Percentiles rank a stretch among this genome's conserved stretches.
phyloP scores from a whole-genome alignment of 2,797 vertebrate genomes.

The Botia almorhae region DNA sequence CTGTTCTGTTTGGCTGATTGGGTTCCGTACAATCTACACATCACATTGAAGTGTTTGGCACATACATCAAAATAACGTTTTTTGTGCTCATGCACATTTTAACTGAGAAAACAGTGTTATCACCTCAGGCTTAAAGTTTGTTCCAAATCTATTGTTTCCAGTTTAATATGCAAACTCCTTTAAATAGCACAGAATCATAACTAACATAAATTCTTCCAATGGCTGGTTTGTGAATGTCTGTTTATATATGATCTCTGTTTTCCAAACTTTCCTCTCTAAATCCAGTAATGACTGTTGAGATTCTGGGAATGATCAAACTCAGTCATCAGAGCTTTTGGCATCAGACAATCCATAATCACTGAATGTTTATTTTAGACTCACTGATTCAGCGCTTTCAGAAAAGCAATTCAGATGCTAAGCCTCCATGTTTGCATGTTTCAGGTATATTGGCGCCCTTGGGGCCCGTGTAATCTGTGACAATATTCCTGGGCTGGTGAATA shows the following conservation, averaged over 20 bases:
- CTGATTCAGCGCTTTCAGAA: conserved; percentile 27
- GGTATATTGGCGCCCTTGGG: conserved; percentile 96
- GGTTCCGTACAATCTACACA: background rate
- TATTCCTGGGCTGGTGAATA: conserved; percentile 95
- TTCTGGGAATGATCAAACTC: conserved; percentile 34
- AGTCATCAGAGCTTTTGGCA: conserved; percentile 28
- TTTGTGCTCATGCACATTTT: background rate
- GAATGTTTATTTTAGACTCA: conserved; percentile 28
- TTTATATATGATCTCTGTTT: conserved; percentile 37
- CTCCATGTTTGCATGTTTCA: conserved; percentile 60
- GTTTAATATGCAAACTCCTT: background rate
- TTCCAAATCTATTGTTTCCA: conserved; percentile 11
- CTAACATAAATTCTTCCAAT: conserved; percentile 8
- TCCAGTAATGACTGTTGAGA: conserved; percentile 33
- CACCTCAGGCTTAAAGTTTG: background rate
- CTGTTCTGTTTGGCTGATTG: background rate
- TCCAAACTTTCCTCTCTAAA: conserved; percentile 31
- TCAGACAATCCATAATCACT: conserved; percentile 22
- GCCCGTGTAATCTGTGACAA: conserved; percentile 96
- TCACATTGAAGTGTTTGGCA: background rate
- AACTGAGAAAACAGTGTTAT: background rate
- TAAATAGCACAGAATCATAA: conserved; percentile 26
- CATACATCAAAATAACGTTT: background rate
- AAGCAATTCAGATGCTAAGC: background rate
- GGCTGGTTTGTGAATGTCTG: conserved; percentile 34